Evolutionary conservation across 2,888 invertebrate species (phyloP).

Genomic region (Abscondita cerata): DNA sequence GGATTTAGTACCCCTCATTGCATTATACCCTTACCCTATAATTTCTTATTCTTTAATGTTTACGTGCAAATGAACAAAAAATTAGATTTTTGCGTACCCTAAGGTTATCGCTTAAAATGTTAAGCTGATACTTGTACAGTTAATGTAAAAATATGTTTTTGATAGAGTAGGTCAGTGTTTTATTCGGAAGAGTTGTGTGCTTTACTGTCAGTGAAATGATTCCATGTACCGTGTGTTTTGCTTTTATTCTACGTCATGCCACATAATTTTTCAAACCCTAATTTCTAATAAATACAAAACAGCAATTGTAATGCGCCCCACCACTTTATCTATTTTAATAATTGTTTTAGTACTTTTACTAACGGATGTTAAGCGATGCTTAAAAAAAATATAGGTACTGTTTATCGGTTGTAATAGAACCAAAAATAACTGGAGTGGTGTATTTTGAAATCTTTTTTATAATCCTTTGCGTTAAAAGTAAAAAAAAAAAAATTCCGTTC

Average conservation of each 20-base stretch:
- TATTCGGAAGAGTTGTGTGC: slow-evolving; percentile 3
- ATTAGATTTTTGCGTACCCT: neutral
- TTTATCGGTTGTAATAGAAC: no score
- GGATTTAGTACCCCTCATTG: slow-evolving; percentile 8
- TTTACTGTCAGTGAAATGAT: neutral
- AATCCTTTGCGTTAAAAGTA: no score
- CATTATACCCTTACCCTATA: slow-evolving; percentile 5
- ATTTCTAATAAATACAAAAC: neutral
- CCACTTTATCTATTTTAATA: neutral
- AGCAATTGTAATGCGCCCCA: neutral
- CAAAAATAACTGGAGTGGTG: no score
- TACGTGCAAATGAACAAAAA: slow-evolving; percentile 1
- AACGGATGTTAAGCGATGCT: no score
- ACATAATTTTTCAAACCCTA: neutral
- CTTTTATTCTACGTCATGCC: slow-evolving; percentile 1
- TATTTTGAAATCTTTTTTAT: no score
- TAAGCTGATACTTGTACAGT: neutral
- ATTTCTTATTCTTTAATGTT: neutral
- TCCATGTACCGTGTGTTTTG: neutral
- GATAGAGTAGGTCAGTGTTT: slow-evolving; percentile 3
- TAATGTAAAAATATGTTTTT: neutral
- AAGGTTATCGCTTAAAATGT: no score
- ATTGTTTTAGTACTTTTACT: neutral
- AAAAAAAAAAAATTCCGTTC: no score
- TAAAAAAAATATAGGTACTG: no score